Base-by-base conservation (phyloP, 2,797 vertebrate species). In the Iguana delicatissima region DNA sequence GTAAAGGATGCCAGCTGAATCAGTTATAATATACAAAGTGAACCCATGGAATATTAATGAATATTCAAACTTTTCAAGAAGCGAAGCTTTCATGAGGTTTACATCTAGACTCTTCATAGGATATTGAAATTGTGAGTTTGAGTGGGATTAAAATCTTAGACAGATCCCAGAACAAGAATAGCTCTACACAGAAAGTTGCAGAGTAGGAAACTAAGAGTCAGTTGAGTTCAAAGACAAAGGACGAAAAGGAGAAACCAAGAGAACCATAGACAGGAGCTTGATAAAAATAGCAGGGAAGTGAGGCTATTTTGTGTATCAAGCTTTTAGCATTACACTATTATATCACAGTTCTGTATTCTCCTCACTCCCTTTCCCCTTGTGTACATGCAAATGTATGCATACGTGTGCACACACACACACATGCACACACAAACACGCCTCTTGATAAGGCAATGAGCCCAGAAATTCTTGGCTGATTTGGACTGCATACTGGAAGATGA, bases 381-480 rank as follows among this genome's bases (percentile, higher is more conserved):
- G 62, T 64, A 20, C 57, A 59, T 59, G 12, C 13, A 59, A 10
- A 52, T 10, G 9, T 12, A 59, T 64, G 18, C 62, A 64, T 22
- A 24, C 26, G 22, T 18, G 64, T 67, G 76, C 50, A 79, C 57
- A 13, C 73, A 79, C 26, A 76, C 26, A 7, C 8, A 82, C 57
- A 13, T 73, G 10, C 86, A 57, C 79, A 80, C 50, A 84, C 62
- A 13, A 67, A 80, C 24, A 76, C 29, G 9, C 6, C 42, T 0
- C 2, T 95, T 93, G 94, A 95, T 79, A 85, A 91, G 94, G 94
- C 94, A 96, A 90, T 69, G 29, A 93, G 94, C 94, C 93, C 82
- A 0, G 94, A 94, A 91, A 89, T 95, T 96, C 95, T 95, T 96
- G 96, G 96, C 96, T 96, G 89, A 73, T 89, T 62, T 2, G 10